Evolutionary conservation across 2,888 invertebrate species (phyloP), one percentile per base, ranked within the genome.

Genomic region (Synanthedon andrenaeformis): DNA sequence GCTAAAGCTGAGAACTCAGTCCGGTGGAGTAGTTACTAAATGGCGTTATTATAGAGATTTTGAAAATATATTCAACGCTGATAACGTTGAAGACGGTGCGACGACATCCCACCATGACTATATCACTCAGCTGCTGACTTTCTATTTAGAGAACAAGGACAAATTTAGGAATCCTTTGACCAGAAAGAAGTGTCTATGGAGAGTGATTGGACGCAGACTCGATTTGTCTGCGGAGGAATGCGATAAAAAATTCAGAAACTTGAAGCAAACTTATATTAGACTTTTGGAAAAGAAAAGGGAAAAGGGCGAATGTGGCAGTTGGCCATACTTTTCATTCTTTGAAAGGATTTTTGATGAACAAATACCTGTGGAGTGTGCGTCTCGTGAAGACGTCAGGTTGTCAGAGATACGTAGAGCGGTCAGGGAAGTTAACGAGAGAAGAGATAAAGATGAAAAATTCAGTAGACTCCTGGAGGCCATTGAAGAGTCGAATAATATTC

Each of bases 31-130:
- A 3, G 65, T 72, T 2, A 82, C 78, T 4, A 83, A 82, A 59
- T 86, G 86, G 86, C 64, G 75, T 14, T 84, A 83, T 58, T 85
- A 72, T 52, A 79, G 76, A 58, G 81, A 85, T 54, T 85, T 86
- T 67, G 81, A 82, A 60, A 57, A 61, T 42, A 78, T 86, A 53
- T 83, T 74, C 58, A 68, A 66, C 50, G 66, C 42, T 41, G 58
- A 58, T 42, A 62, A 59, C 12, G 54, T 56, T 12, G 57, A 54
- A 14, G 52, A 54, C 4, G 59, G 41, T 8, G 51, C 6, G 41
- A 17, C 42, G 3, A 45, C 17, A 49, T 52, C 35, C 5, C 35
- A 66, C 49, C 60, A 62, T 52, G 74, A 83, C 57, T 82, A 85
- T 63, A 72, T 84, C 0, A 74, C 73, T 48, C 71, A 78, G 56